Base-by-base conservation (phyloP, 2,888 invertebrate genomes). In the Ormyrus pomaceus region DNA sequence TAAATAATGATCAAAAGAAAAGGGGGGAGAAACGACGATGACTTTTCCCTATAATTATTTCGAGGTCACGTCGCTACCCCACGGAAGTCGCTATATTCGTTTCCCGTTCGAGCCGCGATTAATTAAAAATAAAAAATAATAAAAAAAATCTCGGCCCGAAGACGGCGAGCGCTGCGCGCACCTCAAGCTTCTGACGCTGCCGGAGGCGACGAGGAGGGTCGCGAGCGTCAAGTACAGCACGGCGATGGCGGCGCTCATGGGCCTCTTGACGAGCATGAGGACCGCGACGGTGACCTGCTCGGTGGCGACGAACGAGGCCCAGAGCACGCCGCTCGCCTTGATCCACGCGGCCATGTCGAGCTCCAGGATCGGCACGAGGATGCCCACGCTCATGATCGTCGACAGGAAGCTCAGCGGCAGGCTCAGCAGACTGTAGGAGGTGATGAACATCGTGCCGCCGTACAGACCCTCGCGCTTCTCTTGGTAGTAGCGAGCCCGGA, bases 401-500 rank as follows among this genome's bases (percentile, higher is more conserved):
- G 95, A 95, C 61, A 96, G 90, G 50, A 96, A 93, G 0, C 97
- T 96, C 87, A 97, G 95, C 0, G 97, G 97, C 78, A 98, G 91
- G 0, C 96, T 95, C 11, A 96, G 94, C 3, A 97, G 90, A 83
- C 96, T 95, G 91, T 97, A 97, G 0, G 96, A 95, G 0, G 97
- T 92, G 0, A 98, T 92, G 85, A 98, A 93, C 83, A 96, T 94
- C 0, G 96, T 95, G 0, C 98, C 98, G 4, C 96, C 95, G 89
- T 98, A 98, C 0, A 97, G 91, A 0, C 97, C 97, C 90, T 97
- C 97, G 73, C 97, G 95, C 0, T 95, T 94, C 87, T 98, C 98
- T 88, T 98, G 97, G 84, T 97, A 97, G 91, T 97, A 98, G 59
- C 96, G 93, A n/a, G 96, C 96, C n/a, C 98, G 92, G 91, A 96